Evolutionary conservation across 1,140 invertebrate species (phyloP), one percentile per base, ranked within the genome.

Genomic region (Zelostemma sp.): DNA sequence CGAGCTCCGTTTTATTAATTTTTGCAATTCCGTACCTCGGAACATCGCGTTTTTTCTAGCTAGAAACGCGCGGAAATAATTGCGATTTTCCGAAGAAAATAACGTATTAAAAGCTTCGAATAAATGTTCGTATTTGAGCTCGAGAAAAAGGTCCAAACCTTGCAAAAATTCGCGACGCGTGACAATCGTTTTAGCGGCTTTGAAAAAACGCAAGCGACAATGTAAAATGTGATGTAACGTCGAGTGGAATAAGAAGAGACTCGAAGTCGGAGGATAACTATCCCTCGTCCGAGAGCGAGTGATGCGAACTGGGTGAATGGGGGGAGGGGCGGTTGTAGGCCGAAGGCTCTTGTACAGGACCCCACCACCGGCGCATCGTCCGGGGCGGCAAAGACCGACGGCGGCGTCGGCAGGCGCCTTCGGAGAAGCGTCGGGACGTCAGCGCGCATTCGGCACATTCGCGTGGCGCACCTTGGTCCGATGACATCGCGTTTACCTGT

Each of bases 381-480:
- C n/a, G n/a, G 45, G 63, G 68, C 72, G 71, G 68, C 75, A 72
- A 73, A 75, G 73, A 73, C 75, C 78, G 77, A 78, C 74, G 76
- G 74, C 78, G 77, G 77, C 72, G 75, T 77, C 25, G 25, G 25
- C 76, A 73, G 76, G 77, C 79, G 79, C 76, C 76, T 80, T 73
- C 72, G 79, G 72, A 8, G 3, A 28, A 28, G 75, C 76, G 73
- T 77, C 60, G 69, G 75, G 76, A 73, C 80, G 77, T n/a, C n/a
- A 28, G 25, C 25, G 3, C 25, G 25, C 25, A 8, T 28, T 73
- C 78, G 78, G 78, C 66, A 79, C 78, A 81, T 77, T 81, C 80
- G 80, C 74, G 78, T 75, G 76, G 80, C 72, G 78, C 71, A 80
- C 73, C 72, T 77, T 77, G 70, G 68, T 77, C 75, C 73, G 78